Evolutionary conservation across 2,888 invertebrate species (phyloP).

Genomic region (Plebejus anna): DNA sequence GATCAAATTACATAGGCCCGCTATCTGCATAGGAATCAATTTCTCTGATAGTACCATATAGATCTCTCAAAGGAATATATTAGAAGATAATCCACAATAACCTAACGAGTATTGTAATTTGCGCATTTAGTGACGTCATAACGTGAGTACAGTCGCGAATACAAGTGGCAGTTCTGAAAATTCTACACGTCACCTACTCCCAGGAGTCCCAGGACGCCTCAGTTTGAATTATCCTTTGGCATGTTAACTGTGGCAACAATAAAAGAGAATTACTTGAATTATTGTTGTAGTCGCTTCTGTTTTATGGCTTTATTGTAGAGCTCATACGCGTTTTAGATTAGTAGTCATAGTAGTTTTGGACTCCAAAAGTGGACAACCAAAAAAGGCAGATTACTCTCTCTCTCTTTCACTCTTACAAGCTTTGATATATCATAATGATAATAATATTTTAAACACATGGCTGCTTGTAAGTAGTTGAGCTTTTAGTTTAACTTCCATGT

Average conservation of each 20-base stretch:
- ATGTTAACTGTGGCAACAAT: constrained; percentile 2
- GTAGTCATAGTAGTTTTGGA: neutral
- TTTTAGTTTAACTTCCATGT: no score
- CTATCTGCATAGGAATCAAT: no score
- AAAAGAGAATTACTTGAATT: neutral
- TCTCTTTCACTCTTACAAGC: no score
- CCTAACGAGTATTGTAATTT: constrained; percentile 67
- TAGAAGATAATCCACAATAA: constrained; percentile 55
- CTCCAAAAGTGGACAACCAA: no score
- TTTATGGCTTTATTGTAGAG: neutral
- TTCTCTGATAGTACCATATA: no score
- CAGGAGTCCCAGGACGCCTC: constrained; percentile 9
- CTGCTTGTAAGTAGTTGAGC: no score
- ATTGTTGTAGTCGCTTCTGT: no score
- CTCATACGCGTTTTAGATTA: no score
- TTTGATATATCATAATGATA: no score
- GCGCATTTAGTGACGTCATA: constrained; percentile 58
- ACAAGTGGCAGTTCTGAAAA: constrained; percentile 39
- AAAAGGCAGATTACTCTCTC: no score
- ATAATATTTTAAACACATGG: no score
- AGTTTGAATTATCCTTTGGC: constrained; percentile 22
- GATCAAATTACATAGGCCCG: no score
- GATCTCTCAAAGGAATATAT: constrained; percentile 26
- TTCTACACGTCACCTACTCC: constrained; percentile 3
- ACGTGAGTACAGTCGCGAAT: constrained; percentile 44